Conservation (phyloP, 2,888 invertebrate genomes). For the Acanthoscelides obtectus region DNA sequence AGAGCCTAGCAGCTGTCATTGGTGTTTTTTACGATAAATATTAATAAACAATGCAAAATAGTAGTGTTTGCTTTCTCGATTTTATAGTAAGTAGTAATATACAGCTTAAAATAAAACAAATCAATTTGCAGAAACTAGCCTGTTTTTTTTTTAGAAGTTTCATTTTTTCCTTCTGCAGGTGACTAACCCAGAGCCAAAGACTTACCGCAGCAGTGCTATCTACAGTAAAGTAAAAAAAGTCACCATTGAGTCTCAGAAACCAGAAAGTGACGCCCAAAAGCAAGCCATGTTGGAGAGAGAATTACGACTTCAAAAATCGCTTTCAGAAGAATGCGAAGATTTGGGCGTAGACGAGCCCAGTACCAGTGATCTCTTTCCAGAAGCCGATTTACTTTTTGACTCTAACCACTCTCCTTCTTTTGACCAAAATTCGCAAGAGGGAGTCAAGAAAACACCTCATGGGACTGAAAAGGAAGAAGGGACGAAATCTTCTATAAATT, state of each 20-base stretch:
- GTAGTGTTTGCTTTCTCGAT: too few relatives aligned
- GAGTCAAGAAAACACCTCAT: conserved; percentile 23
- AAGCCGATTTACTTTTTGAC: conserved; percentile 68
- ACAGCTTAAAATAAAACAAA: too few relatives aligned
- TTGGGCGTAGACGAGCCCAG: conserved; percentile 75
- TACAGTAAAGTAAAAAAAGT: conserved; percentile 41
- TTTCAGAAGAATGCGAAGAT: conserved; percentile 76
- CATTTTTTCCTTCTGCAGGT: conserved; percentile 25
- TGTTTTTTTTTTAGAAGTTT: too few relatives aligned
- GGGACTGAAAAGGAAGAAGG: conserved; percentile 32
- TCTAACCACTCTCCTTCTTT: conserved; percentile 66
- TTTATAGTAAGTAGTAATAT: too few relatives aligned
- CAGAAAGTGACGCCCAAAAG: conserved; percentile 45
- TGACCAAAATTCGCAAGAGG: conserved; percentile 54
- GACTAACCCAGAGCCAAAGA: conserved; percentile 30
- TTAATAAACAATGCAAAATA: too few relatives aligned
- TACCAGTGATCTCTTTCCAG: conserved; percentile 74
- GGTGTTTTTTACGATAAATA: too few relatives aligned
- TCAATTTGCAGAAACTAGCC: too few relatives aligned
- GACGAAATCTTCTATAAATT: conserved; percentile 38
- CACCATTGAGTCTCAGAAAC: conserved; percentile 26
- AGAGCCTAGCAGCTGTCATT: too few relatives aligned
- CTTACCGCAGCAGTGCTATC: conserved; percentile 35
- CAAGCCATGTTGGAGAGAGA: conserved; percentile 55
- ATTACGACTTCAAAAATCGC: conserved; percentile 60